phyloP scores from a whole-genome alignment of 2,113 vertebrate genomes.

The Microcebus griseorufus region DNA sequence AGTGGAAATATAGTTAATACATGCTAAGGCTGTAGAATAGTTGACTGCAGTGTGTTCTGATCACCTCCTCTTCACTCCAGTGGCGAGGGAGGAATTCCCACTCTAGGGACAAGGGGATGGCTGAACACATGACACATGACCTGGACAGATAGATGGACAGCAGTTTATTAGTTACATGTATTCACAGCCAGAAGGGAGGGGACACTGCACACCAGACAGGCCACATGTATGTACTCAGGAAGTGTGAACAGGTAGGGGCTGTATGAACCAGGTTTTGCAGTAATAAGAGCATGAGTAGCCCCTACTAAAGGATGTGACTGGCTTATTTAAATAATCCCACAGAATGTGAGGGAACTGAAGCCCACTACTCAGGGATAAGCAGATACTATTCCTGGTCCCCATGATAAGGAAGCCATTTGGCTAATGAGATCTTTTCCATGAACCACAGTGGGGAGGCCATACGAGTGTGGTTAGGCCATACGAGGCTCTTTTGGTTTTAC shows the following conservation, averaged over 20 bases:
- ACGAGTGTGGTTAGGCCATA: too few species aligned
- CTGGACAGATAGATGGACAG: neutral
- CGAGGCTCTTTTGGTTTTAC: neutral
- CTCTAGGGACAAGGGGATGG: too few species aligned
- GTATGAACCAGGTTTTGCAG: accelerated
- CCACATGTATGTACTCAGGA: neutral
- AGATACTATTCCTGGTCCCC: neutral
- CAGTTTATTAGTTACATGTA: neutral
- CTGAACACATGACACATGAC: neutral
- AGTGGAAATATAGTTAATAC: neutral
- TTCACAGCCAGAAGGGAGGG: neutral
- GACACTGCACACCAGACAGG: neutral
- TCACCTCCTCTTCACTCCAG: neutral
- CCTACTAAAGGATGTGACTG: neutral
- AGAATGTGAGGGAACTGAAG: neutral
- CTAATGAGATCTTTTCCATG: neutral
- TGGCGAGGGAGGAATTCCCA: neutral
- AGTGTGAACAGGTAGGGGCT: neutral
- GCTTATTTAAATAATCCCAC: neutral
- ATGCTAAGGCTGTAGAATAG: neutral
- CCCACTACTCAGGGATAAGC: neutral
- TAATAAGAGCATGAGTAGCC: neutral
- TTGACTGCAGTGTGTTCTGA: neutral
- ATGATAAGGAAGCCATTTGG: neutral
- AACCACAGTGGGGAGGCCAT: too few species aligned